These are phyloP conservation scores for Drepana arcuata DNA, from an alignment of 1,140 invertebrate species.

Conservation along the genomic window DNA sequence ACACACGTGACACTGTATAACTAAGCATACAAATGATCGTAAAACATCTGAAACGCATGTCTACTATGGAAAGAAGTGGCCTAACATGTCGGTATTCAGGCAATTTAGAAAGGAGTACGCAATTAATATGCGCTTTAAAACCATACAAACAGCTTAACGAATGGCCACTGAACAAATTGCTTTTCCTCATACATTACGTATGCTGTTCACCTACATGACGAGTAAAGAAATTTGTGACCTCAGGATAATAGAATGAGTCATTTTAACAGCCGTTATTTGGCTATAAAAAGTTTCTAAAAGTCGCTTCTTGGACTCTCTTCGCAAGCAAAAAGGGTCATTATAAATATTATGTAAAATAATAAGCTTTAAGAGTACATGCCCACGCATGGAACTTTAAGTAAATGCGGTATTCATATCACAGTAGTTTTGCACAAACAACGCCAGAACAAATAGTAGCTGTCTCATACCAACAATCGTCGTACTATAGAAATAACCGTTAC, in stretches of 20 bases:
- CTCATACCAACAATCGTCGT: too few relatives aligned
- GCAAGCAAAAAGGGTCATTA: slow-evolving; percentile 20
- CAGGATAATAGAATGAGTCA: slow-evolving; percentile 49
- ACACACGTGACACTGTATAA: too few relatives aligned
- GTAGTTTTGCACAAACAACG: too few relatives aligned
- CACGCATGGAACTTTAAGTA: too few relatives aligned
- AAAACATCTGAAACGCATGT: background rate
- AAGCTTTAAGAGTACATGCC: slow-evolving; percentile 1
- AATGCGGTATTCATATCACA: too few relatives aligned
- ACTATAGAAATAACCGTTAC: too few relatives aligned
- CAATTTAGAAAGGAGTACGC: slow-evolving; percentile 34
- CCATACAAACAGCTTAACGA: slow-evolving; percentile 21
- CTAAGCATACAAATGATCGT: background rate
- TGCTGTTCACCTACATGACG: slow-evolving; percentile 23
- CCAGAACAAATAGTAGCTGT: too few relatives aligned
- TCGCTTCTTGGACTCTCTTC: slow-evolving; percentile 8
- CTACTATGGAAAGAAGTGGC: slow-evolving; percentile 1
- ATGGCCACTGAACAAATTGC: slow-evolving; percentile 18
- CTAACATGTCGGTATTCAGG: slow-evolving; percentile 10
- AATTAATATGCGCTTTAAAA: slow-evolving; percentile 41
- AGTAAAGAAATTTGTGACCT: slow-evolving; percentile 44
- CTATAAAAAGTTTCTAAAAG: slow-evolving; percentile 31
- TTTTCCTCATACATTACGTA: slow-evolving; percentile 45
- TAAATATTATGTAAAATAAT: slow-evolving; percentile 2
- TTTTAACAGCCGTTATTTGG: slow-evolving; percentile 35